Percentiles rank a stretch among this genome's conserved stretches.
phyloP scores from a whole-genome alignment of 2,113 vertebrate genomes.

The Limnothrissa miodon region DNA sequence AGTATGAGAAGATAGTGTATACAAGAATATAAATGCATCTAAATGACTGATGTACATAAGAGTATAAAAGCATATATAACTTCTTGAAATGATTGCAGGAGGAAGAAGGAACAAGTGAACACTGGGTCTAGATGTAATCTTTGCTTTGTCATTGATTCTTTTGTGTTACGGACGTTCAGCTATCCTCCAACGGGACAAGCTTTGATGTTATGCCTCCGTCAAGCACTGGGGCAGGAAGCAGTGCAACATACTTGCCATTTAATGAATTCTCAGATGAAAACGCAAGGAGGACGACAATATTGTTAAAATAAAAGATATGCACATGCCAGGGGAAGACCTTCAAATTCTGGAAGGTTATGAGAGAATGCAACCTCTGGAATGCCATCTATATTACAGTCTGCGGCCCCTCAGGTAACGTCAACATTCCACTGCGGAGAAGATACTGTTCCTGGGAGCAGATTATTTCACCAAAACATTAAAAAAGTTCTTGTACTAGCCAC shows the following conservation, averaged over 20 bases:
- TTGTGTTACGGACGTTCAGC: background rate
- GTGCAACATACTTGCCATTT: slow-evolving; percentile 10
- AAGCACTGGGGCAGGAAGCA: background rate
- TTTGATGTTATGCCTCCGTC: background rate
- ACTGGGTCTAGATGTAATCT: background rate
- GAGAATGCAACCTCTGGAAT: background rate
- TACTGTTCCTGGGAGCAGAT: slow-evolving; percentile 1
- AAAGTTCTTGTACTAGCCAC: slow-evolving; percentile 4
- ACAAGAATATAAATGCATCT: background rate
- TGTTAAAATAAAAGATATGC: background rate
- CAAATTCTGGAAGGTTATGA: slow-evolving; percentile 12
- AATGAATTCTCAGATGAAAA: slow-evolving; percentile 20
- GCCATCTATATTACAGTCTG: slow-evolving; percentile 6
- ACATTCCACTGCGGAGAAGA: slow-evolving; percentile 13
- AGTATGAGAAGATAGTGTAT: background rate
- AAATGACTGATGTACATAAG: no score
- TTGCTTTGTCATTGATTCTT: background rate
- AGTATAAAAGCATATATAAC: no score
- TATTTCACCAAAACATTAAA: slow-evolving; percentile 18
- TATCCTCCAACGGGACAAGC: background rate
- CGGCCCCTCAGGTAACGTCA: slow-evolving; percentile 7
- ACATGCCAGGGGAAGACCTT: slow-evolving; percentile 9
- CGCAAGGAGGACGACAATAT: slow-evolving; percentile 9
- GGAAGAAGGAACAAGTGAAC: background rate
- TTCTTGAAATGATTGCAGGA: no score